Conservation (phyloP, 2,797 vertebrate genomes). For the Xenops minutus region DNA sequence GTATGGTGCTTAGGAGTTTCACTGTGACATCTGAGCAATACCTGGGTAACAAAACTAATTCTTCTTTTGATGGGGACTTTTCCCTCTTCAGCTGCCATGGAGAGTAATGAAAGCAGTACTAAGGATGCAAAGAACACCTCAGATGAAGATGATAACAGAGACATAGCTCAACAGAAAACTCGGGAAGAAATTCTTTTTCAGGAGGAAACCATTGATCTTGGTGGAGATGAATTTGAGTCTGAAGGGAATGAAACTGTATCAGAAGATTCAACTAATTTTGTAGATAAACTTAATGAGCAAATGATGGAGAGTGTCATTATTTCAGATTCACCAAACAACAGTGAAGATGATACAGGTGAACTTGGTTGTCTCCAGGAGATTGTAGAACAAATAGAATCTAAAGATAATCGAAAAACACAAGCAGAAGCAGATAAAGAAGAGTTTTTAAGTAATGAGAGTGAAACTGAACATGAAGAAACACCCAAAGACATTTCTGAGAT, state of each 20-base stretch:
- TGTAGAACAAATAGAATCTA: conserved; percentile 73
- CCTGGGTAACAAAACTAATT: background rate
- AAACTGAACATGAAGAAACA: conserved; percentile 67
- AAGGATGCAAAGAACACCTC: background rate
- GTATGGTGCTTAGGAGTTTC: background rate
- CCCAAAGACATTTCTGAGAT: conserved; percentile 65
- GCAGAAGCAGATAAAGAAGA: conserved; percentile 29
- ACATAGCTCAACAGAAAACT: background rate
- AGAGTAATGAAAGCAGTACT: background rate
- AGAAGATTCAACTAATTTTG: conserved; percentile 78
- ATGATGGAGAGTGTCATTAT: conserved; percentile 99
- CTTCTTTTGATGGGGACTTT: background rate
- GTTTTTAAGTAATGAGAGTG: conserved; percentile 43
- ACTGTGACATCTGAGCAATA: background rate
- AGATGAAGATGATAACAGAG: background rate
- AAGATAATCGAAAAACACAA: background rate
- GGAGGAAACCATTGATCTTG: conserved; percentile 91
- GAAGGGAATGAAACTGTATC: conserved; percentile 85
- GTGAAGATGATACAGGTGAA: conserved; percentile 88
- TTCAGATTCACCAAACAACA: conserved; percentile 94
- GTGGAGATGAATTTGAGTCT: conserved; percentile 80
- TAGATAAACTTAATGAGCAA: conserved; percentile 92
- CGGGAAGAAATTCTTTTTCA: conserved; percentile 76
- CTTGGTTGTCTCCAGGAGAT: conserved; percentile 82
- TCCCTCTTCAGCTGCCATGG: conserved; percentile 66